Conservation (phyloP, 2,113 vertebrate genomes). For the Poeciliopsis retropinna region DNA sequence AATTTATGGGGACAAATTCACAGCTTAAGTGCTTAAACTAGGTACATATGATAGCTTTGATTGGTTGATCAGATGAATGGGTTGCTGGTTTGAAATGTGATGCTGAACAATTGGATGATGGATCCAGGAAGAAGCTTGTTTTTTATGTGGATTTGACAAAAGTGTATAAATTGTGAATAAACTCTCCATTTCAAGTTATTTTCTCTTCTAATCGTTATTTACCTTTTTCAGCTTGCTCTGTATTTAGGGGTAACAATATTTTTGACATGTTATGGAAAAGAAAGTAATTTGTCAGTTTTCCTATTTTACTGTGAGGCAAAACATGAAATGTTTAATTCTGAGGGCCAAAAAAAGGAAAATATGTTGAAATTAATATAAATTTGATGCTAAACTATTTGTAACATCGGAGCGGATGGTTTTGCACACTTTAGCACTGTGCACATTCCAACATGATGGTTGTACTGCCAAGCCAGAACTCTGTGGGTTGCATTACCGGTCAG, state of each 20-base stretch:
- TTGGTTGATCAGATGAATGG: slow-evolving; percentile 1
- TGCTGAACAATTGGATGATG: slow-evolving; percentile 34
- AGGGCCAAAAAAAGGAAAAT: neutral
- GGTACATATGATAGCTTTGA: slow-evolving; percentile 28
- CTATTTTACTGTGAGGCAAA: neutral
- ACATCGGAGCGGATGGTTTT: neutral
- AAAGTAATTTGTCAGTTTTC: neutral
- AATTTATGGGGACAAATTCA: slow-evolving; percentile 15
- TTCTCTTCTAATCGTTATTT: slow-evolving; percentile 8
- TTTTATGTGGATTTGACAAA: slow-evolving; percentile 46
- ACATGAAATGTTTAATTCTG: neutral
- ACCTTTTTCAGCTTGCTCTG: neutral
- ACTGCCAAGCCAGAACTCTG: slow-evolving; percentile 13
- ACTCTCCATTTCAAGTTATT: slow-evolving; percentile 51
- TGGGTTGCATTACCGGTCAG: slow-evolving; percentile 34
- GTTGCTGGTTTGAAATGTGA: slow-evolving; percentile 41
- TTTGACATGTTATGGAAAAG: neutral
- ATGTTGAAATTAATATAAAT: neutral
- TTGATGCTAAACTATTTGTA: neutral
- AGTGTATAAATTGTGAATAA: slow-evolving; percentile 78
- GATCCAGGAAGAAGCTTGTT: slow-evolving; percentile 16
- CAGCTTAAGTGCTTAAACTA: slow-evolving; percentile 60
- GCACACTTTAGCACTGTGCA: slow-evolving; percentile 10
- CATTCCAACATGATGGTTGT: slow-evolving; percentile 42
- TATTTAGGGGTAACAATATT: neutral